Evolutionary conservation across 2,888 invertebrate genomes (phyloP).

Genomic region (Tetheella fluctuosa): DNA sequence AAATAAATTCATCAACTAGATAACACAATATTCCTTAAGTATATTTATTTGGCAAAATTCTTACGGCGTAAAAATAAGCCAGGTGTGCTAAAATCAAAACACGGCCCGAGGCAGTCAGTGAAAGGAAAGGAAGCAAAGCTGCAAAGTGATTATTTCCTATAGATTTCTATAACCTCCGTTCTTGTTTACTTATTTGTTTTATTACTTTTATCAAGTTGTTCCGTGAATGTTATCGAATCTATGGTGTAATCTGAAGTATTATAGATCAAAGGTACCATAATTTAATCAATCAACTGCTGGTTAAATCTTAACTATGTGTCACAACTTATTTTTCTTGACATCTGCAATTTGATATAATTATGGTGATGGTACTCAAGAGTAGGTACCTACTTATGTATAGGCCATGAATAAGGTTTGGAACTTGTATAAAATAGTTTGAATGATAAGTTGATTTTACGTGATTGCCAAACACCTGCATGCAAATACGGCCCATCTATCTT

Average conservation of each 20-base stretch:
- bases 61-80: conserved; percentile 36
- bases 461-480: conserved; percentile 21
- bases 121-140: conserved; percentile 62
- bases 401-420: no score
- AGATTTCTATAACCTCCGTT: conserved; percentile 54
- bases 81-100: conserved; percentile 59
- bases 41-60: no score
- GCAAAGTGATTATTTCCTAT: conserved; percentile 59
- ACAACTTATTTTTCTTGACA: no score
- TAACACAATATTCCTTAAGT: no score
- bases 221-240: conserved; percentile 4
- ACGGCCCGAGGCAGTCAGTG: conserved; percentile 49
- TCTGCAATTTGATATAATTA: no score
- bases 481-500: conserved; percentile 22
- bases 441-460: background rate
- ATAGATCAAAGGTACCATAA: background rate
- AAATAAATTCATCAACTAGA: no score
- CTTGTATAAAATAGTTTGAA: no score
- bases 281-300: no score
- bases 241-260: no score
- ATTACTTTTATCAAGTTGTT: conserved; percentile 17
- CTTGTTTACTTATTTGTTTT: conserved; percentile 34
- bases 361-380: no score
- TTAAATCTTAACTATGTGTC: no score
- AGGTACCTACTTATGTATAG: no score